Percentiles rank a stretch among this genome's conserved stretches.
phyloP scores from a whole-genome alignment of 2,888 invertebrate species.

The Stenichneumon culpator region DNA sequence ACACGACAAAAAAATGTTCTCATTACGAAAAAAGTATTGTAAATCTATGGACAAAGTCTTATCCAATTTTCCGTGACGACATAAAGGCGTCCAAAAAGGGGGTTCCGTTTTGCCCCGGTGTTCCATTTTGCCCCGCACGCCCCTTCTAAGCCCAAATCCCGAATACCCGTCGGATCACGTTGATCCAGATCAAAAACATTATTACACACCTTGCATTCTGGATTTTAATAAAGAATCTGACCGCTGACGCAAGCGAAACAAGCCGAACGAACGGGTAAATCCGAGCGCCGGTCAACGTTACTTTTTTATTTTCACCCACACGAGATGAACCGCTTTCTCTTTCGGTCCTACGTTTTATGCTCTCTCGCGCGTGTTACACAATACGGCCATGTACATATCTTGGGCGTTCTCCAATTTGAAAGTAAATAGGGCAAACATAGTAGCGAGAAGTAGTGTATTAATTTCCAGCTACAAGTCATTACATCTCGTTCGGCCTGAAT shows the following conservation, averaged over 20 bases:
- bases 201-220: slow-evolving; percentile 3
- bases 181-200: slow-evolving; percentile 37
- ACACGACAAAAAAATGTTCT: no score
- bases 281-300: slow-evolving; percentile 55
- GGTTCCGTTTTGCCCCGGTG: no score
- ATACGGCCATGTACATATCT: slow-evolving; percentile 6
- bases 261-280: slow-evolving; percentile 43
- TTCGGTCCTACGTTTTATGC: slow-evolving; percentile 48
- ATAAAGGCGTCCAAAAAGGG: no score
- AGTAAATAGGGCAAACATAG: slow-evolving; percentile 15
- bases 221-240: slow-evolving; percentile 11
- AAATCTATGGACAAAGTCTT: no score
- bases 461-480: background rate
- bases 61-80: no score
- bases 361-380: slow-evolving; percentile 28
- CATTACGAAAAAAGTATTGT: no score
- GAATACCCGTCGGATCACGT: background rate
- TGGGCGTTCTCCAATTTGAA: slow-evolving; percentile 17
- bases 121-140: no score
- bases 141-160: background rate
- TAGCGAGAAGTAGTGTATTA: slow-evolving; percentile 3
- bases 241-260: slow-evolving; percentile 46
- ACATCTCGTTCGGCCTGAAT: slow-evolving; percentile 7
- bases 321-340: slow-evolving; percentile 66
- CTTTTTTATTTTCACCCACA: slow-evolving; percentile 11